Conservation (phyloP, 2,113 vertebrate genomes). For the Hydrolagus affinis region DNA sequence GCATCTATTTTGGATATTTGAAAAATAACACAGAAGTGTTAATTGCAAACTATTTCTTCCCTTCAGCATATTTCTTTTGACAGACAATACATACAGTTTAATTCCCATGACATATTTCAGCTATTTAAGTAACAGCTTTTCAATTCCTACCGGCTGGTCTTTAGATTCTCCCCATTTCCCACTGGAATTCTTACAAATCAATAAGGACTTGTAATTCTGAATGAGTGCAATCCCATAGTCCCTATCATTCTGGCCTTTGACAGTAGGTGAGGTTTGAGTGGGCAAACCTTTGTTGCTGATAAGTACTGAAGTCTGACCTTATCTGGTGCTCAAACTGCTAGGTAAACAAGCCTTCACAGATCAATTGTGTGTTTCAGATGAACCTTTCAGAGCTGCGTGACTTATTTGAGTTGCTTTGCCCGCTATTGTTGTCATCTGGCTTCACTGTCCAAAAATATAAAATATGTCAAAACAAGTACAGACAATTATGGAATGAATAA, state of each 20-base stretch:
- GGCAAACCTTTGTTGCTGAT: conserved; percentile 15
- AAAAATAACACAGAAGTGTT: neutral
- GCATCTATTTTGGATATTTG: too few relatives aligned
- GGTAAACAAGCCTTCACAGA: conserved; percentile 16
- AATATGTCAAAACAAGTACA: neutral
- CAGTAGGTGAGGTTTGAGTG: conserved; percentile 18
- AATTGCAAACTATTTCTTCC: neutral
- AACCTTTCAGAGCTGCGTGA: neutral
- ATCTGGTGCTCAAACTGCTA: neutral
- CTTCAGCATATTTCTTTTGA: neutral
- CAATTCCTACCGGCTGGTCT: neutral
- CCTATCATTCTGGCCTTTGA: conserved; percentile 11
- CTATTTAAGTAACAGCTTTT: neutral
- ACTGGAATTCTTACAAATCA: conserved; percentile 21
- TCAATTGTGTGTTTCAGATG: neutral
- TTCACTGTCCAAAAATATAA: too few relatives aligned
- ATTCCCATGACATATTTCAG: neutral
- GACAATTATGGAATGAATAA: neutral
- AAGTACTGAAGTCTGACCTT: conserved; percentile 24
- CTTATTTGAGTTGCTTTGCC: neutral
- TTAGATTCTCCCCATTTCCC: neutral
- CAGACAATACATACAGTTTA: neutral
- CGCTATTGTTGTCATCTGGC: neutral
- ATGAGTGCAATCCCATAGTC: conserved; percentile 1
- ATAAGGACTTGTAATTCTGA: conserved; percentile 23